Base-by-base conservation (phyloP, 2,888 invertebrate species). In the Xestobium rufovillosum region DNA sequence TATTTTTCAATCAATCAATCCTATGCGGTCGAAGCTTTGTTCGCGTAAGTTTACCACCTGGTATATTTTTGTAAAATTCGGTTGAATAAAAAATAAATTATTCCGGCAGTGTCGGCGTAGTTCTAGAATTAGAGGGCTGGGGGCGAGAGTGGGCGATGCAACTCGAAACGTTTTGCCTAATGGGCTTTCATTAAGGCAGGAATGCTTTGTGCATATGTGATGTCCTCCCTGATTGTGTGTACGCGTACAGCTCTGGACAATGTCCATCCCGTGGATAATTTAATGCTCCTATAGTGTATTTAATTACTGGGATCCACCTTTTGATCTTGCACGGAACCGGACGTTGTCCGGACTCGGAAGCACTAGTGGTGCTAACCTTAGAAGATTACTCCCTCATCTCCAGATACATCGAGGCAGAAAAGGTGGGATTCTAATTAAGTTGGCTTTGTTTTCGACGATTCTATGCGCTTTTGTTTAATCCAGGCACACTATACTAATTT, bases 171-270 rank as follows among this genome's bases (percentile, higher is more conserved):
- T 60, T 64, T 63, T 62, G 62, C 60, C 62, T 62, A 64, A 64
- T 63, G 63, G 62, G 56, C 60, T 62, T 63, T 63, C 63, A 64
- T 64, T 63, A 62, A 61, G 60, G 57, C 56, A 55, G 61, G 61
- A 63, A 63, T 62, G 62, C 63, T 64, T 64, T 64, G 63, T 64
- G 63, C 62, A 63, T 63, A 61, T 61, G 62, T 60, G 63, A 64
- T 60, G 63, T 61, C 59, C 58, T 56, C 57, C 58, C 55, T 61
- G 59, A 60, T 60, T 60, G 59, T 59, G 56, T 59, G 55, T 57
- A 55, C 23, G n/a, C 6, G 6, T n/a, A n/a, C n/a, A n/a, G n/a
- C 53, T 55, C 57, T 50, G 54, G 46, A 52, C 55, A 56, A 52
- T 52, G 45, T 49, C 43, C 45, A 39, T 19, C 6, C 41, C 48